phyloP scores from a whole-genome alignment of 2,888 invertebrate species.

The Caenorhabditis sp. region DNA sequence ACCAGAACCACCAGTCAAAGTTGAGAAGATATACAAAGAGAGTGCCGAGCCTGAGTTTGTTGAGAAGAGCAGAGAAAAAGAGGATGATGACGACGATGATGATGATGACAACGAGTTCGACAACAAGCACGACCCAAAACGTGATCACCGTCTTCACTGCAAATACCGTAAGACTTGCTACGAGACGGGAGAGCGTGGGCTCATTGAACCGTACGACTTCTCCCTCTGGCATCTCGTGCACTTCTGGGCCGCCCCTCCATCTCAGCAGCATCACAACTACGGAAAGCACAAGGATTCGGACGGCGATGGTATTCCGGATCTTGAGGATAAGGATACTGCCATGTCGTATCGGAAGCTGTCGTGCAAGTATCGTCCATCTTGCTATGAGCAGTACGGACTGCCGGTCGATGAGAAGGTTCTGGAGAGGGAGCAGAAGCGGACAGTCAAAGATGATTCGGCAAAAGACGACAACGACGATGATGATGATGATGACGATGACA shows the following conservation, averaged over 20 bases:
- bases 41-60: conserved; percentile 1
- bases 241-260: conserved; percentile 49
- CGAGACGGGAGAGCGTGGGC: conserved; percentile 67
- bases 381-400: conserved; percentile 63
- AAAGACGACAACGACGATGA: conserved; percentile 47
- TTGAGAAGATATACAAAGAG: neutral
- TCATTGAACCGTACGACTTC: conserved; percentile 52
- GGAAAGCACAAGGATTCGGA: conserved; percentile 46
- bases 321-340: conserved; percentile 50
- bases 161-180: conserved; percentile 76
- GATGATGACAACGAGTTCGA: conserved; percentile 47
- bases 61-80: conserved; percentile 3
- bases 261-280: conserved; percentile 41
- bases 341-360: conserved; percentile 64
- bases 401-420: conserved; percentile 43
- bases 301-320: conserved; percentile 55
- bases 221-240: conserved; percentile 41
- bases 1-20: neutral
- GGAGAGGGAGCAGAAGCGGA: conserved; percentile 48
- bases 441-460: conserved; percentile 10
- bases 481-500: conserved; percentile 47
- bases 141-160: conserved; percentile 67
- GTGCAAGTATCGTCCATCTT: conserved; percentile 74
- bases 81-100: conserved; percentile 8
- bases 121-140: conserved; percentile 53